Percentiles rank a stretch among this genome's conserved stretches.
phyloP scores from a whole-genome alignment of 1,140 invertebrate species.

The Anastrepha obliqua region DNA sequence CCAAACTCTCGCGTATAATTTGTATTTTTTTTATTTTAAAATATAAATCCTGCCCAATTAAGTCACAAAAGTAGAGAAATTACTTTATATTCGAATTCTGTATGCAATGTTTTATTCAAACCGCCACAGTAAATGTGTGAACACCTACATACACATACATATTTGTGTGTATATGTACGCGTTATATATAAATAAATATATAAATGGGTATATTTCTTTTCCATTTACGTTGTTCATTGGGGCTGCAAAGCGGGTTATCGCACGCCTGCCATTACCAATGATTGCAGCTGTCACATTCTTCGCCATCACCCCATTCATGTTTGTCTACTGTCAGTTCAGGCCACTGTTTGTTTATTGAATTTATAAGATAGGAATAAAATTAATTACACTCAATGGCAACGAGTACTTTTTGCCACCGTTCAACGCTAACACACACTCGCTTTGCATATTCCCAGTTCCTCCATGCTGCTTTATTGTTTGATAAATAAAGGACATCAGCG shows the following conservation, averaged over 20 bases:
- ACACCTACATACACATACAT: background rate
- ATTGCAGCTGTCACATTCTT: constrained; percentile 26
- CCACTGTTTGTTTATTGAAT: constrained; percentile 32
- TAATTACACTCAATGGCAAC: constrained; percentile 35
- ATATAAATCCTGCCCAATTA: no score
- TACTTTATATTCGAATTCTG: no score
- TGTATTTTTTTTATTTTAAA: no score
- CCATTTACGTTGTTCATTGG: background rate
- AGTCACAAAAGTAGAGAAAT: no score
- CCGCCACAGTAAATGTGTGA: no score
- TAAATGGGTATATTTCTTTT: constrained; percentile 23
- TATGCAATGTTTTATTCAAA: no score
- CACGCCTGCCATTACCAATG: constrained; percentile 30
- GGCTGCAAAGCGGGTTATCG: constrained; percentile 18
- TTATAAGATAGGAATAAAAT: constrained; percentile 48
- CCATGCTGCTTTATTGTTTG: background rate
- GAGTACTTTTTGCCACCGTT: background rate
- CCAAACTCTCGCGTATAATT: no score
- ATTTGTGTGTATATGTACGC: background rate
- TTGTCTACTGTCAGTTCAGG: background rate
- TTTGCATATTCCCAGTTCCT: background rate
- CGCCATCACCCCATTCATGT: background rate
- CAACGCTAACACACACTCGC: background rate
- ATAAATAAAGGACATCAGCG: background rate
- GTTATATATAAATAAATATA: background rate